Conservation (phyloP, 2,888 invertebrate species). For the Pharmacophagus antenor region DNA sequence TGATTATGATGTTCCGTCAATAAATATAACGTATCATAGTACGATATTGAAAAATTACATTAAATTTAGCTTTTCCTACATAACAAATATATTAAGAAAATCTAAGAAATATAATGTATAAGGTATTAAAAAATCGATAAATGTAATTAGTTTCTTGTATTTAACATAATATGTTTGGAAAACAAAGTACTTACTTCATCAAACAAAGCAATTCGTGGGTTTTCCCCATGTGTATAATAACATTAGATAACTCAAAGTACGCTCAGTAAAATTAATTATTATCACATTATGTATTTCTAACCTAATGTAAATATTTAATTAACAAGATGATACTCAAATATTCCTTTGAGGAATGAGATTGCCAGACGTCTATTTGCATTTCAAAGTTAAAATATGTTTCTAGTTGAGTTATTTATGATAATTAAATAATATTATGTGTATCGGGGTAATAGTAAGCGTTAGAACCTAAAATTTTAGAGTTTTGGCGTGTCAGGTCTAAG, state of each 20-base stretch:
- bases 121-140: not conserved
- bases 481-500: too few relatives aligned
- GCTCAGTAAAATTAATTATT: not conserved
- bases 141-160: not conserved
- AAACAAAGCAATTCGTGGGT: not conserved
- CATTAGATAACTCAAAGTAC: not conserved
- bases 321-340: slow-evolving; percentile 20
- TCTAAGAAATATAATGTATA: too few relatives aligned
- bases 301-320: slow-evolving; percentile 6
- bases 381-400: slow-evolving; percentile 18
- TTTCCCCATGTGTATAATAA: not conserved
- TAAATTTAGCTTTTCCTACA: too few relatives aligned
- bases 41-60: too few relatives aligned
- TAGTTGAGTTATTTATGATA: slow-evolving; percentile 6
- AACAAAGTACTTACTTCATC: not conserved
- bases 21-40: too few relatives aligned
- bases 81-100: too few relatives aligned
- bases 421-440: slow-evolving; percentile 3
- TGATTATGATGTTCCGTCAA: too few relatives aligned
- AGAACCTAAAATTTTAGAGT: too few relatives aligned
- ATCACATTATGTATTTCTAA: slow-evolving; percentile 2
- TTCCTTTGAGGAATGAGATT: slow-evolving; percentile 23
- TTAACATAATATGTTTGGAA: not conserved
- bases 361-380: slow-evolving; percentile 20
- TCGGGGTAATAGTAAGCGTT: not conserved